Conservation (phyloP, 2,888 invertebrate species). For the Smittia aterrima region DNA sequence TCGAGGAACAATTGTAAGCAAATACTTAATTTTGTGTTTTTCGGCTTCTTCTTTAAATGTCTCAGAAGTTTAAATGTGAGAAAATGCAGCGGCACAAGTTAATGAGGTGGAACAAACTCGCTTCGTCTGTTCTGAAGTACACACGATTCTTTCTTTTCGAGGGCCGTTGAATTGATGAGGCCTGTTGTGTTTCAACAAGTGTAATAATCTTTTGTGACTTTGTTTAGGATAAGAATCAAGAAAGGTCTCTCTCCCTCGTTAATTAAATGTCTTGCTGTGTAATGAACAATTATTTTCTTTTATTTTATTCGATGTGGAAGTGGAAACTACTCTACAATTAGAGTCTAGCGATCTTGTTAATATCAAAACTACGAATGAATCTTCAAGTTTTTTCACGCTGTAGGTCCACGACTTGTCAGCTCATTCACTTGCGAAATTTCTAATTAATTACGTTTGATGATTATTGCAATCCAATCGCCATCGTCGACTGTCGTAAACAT, state of each 20-base stretch:
- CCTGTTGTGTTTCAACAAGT: neutral
- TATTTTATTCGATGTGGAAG: neutral
- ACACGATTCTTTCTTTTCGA: too few relatives aligned
- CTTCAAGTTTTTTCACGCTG: too few relatives aligned
- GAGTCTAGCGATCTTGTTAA: neutral
- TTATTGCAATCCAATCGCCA: neutral
- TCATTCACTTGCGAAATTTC: neutral
- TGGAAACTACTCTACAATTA: neutral
- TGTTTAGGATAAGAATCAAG: neutral
- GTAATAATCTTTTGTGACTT: neutral
- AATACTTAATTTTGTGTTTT: neutral
- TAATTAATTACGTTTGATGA: neutral
- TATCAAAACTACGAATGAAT: too few relatives aligned
- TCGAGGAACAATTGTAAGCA: neutral
- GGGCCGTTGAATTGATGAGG: neutral
- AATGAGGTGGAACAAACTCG: slow-evolving; percentile 1
- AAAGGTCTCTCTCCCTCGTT: too few relatives aligned
- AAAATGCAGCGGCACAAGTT: neutral
- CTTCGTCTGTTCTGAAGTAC: neutral
- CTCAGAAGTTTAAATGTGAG: slow-evolving; percentile 21
- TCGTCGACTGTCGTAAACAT: neutral
- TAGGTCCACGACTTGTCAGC: neutral
- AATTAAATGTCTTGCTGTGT: neutral
- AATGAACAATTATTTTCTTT: neutral
- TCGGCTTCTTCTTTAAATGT: neutral